Base-by-base conservation (phyloP, 2,113 vertebrate genomes). In the Ailuropoda melanoleuca region DNA sequence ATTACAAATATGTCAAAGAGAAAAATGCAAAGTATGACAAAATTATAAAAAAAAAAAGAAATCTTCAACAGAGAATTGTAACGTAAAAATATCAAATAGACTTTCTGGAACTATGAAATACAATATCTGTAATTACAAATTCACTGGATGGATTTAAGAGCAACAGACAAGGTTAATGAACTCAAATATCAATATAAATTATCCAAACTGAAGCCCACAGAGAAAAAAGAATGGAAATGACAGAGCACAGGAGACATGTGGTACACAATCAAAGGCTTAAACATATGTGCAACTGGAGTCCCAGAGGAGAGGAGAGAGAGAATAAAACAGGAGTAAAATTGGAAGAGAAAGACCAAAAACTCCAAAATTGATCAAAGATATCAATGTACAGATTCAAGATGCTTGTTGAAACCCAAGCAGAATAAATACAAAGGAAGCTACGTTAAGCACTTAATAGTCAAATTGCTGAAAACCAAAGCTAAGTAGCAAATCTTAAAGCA, bases 21-120 rank as follows among this genome's bases (percentile, higher is more conserved):
- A 43, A 91, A 58, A 78, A 37, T 78, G 13, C 24, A 70, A 86
- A 78, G 24, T 80, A 18, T 85, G 74, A 80, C 26, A 86, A 78
- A 70, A 80, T 43, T 11, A 12, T 91, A 91, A n/a, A 91, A 70
- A 80, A 91, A n/a, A 91, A 70, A 80, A 80, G 60, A 60, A 92
- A 74, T 82, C 2, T 90, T 66, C 24, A 75, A n/a, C 5, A 56
- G 29, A 90, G 37, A 84, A 84, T 66, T 84, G 2, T 74, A 89
- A 82, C 64, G 19, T 64, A 58, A 92, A 60, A 58, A 60, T 31
- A 85, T 21, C 23, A 85, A 93, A 12, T 21, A 17, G 43, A 84
- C 34, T 39, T 85, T 50, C 43, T 85, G 55, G 43, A 84, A 48
- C 55, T 72, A 24, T 23, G 50, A 93, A 84, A 37, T 50, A 50